Evolutionary conservation across 2,113 vertebrate species (phyloP).

Genomic region (Phalacrocorax brasilianus): DNA sequence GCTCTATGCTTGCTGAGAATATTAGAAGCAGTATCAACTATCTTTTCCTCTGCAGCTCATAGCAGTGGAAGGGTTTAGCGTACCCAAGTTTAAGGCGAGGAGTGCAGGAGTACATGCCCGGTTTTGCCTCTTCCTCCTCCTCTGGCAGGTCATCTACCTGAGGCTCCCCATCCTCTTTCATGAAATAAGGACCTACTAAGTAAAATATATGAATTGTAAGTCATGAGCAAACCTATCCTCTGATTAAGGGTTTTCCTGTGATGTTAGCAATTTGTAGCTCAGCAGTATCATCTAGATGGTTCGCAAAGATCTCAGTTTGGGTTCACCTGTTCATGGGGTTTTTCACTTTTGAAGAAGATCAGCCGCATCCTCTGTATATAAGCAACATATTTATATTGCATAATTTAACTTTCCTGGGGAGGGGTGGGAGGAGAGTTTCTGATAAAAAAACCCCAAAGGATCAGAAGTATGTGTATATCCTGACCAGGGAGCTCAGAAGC

Average conservation of each 20-base stretch:
- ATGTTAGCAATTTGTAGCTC: background rate
- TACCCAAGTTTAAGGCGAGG: background rate
- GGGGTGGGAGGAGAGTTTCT: background rate
- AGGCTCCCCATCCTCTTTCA: background rate
- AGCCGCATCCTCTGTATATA: background rate
- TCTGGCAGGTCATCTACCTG: background rate
- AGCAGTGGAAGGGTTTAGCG: background rate
- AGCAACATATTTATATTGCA: background rate
- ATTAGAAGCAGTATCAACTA: background rate
- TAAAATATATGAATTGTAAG: background rate
- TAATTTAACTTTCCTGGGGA: background rate
- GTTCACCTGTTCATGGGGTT: rapidly evolving
- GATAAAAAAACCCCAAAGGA: background rate
- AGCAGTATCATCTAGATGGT: background rate
- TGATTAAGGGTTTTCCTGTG: background rate
- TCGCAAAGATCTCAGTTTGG: background rate
- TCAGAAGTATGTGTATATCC: background rate
- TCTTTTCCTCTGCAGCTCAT: background rate
- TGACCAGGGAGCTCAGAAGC: background rate
- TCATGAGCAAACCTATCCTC: background rate
- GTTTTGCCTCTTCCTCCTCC: background rate
- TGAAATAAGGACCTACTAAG: background rate
- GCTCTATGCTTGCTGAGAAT: background rate
- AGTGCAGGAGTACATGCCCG: background rate
- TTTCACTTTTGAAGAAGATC: background rate